Evolutionary conservation across 1,140 invertebrate genomes (phyloP).

Genomic region (Berghia stephanieae): DNA sequence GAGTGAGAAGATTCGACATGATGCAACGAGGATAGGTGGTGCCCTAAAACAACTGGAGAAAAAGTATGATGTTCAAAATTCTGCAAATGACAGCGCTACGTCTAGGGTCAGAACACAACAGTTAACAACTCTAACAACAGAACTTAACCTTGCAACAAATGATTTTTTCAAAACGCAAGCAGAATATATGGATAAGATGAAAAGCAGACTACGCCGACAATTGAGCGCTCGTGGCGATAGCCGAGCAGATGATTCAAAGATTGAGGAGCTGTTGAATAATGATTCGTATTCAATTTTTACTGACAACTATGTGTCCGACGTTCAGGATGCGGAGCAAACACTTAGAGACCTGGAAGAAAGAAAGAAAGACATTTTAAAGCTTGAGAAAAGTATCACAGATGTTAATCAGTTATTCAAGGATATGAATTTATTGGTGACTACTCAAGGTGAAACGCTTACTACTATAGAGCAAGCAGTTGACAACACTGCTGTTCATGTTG

Average conservation of each 20-base stretch:
- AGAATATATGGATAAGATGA: conserved; percentile 52
- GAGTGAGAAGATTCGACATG: conserved; percentile 25
- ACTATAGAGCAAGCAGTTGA: conserved; percentile 45
- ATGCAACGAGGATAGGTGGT: conserved; percentile 31
- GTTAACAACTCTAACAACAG: conserved; percentile 42
- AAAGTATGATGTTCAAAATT: conserved; percentile 29
- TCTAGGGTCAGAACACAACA: conserved; percentile 42
- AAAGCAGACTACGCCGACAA: conserved; percentile 38
- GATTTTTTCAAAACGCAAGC: conserved; percentile 47
- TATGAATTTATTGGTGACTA: conserved; percentile 45
- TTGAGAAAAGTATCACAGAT: conserved; percentile 50
- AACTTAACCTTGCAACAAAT: conserved; percentile 43
- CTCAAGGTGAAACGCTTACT: conserved; percentile 50
- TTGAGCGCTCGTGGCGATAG: conserved; percentile 35
- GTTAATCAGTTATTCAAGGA: conserved; percentile 53
- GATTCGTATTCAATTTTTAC: conserved; percentile 47
- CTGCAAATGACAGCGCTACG: conserved; percentile 37
- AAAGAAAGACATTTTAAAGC: conserved; percentile 45
- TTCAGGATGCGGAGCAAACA: conserved; percentile 44
- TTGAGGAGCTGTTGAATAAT: conserved; percentile 39
- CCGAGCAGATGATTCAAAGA: conserved; percentile 30
- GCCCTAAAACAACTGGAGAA: conserved; percentile 43
- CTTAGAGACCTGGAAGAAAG: conserved; percentile 70
- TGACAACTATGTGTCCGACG: conserved; percentile 44
- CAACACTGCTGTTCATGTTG: conserved; percentile 38